Conservation (phyloP, 2,113 vertebrate genomes). For the Chloropsis hardwickii region DNA sequence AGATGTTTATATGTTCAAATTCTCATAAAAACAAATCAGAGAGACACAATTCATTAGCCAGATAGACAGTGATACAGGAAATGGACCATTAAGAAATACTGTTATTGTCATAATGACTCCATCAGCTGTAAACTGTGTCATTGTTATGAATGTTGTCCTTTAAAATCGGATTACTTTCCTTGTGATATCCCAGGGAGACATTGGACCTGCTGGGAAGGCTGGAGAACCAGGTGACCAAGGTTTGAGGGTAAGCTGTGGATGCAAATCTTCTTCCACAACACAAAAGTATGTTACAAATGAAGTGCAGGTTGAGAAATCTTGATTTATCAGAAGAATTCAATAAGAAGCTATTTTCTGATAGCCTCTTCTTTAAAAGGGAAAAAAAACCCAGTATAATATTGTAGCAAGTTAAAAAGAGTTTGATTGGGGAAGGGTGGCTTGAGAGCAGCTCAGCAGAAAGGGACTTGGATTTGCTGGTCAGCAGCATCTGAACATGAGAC, state of each 20-base stretch:
- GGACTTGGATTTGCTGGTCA: background rate
- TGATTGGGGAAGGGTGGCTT: background rate
- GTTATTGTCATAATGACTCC: background rate
- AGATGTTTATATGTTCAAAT: background rate
- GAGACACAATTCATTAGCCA: background rate
- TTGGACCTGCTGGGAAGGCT: constrained; percentile 75
- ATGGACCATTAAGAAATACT: background rate
- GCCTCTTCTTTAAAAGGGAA: background rate
- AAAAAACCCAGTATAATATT: background rate
- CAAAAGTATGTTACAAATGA: background rate
- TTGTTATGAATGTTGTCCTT: background rate
- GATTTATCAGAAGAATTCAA: background rate
- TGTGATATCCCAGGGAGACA: constrained; percentile 77
- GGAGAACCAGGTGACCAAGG: constrained; percentile 85
- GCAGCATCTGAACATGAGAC: background rate
- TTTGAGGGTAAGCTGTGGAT: constrained; percentile 77
- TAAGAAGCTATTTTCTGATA: background rate
- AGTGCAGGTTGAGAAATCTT: background rate
- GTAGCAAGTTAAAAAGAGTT: background rate
- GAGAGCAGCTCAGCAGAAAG: background rate
- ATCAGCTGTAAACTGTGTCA: background rate
- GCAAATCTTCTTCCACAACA: background rate
- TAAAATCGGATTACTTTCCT: background rate
- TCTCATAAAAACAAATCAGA: background rate
- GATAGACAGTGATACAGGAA: background rate